Base-by-base conservation (phyloP, 2,888 invertebrate genomes). In the Synanthedon tipuliformis region DNA sequence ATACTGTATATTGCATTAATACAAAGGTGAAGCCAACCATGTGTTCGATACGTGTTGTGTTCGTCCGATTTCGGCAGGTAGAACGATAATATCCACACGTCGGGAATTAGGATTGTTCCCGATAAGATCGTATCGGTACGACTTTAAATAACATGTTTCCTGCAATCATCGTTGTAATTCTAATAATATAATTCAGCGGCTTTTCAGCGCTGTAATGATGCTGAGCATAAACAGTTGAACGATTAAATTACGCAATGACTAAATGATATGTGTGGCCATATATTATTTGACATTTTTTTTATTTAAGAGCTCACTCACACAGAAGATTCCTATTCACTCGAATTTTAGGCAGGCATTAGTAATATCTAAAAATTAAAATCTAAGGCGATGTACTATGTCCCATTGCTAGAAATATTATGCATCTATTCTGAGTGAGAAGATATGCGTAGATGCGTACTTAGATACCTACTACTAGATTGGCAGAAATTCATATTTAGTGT, bases 131-230 rank as follows among this genome's bases (percentile, higher is more conserved):
- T 84, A 87, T 87, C 86, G 70, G 61, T 54, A 60, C 73, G 64
- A 80, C 76, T 81, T 83, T 85, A 87, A 87, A 87, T 87, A 87
- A 84, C 86, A 81, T 68, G 85, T 81, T 84, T 87, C 87, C 87
- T 86, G 87, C 76, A 84, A 83, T 85, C 83, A 83, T 79, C 77
- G 78, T 71, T 66, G 80, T 78, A 78, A 85, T 85, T 86, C 80
- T 84, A 82, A 84, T 86, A 84, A 79, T 81, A 82, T 85, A 82
- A 86, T 86, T 81, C 69, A 70, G 66, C 75, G 74, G 78, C 78
- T 69, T 78, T 80, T 78, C 74, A 73, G 73, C 61, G 61, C 61
- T 64, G 63, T 80, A 78, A 80, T 81, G 71, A 77, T 71, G 62
- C 62, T 62, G 62, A 63, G 65, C 66, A 59, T 45, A 71, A 69